These are phyloP conservation scores for Piscicola geometra DNA, from an alignment of 2,888 invertebrate species.

Conservation along the genomic window DNA sequence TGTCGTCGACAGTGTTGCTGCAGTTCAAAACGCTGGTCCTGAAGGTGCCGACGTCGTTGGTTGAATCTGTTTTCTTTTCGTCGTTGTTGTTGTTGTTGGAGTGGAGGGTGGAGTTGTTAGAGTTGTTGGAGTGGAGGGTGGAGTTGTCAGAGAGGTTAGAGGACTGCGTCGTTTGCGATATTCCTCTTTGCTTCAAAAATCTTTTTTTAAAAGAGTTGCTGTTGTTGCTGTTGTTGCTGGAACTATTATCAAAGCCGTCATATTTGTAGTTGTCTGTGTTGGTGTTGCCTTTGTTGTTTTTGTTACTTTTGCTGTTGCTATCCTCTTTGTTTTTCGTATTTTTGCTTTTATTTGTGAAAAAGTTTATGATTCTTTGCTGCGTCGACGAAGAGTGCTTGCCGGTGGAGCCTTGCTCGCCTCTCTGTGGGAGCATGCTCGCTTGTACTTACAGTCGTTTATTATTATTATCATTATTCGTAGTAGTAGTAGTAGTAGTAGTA, in stretches of 20 bases:
- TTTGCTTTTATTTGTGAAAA: no score
- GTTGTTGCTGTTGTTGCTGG: background rate
- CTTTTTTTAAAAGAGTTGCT: background rate
- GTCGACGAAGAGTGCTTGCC: conserved; percentile 4
- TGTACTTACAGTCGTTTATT: no score
- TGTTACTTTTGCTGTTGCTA: no score
- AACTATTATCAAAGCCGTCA: background rate
- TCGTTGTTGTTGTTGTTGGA: background rate
- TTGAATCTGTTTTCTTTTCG: background rate
- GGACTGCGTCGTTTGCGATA: background rate
- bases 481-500: no score
- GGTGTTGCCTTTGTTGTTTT: background rate
- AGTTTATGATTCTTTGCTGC: background rate
- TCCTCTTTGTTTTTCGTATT: no score
- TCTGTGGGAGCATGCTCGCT: no score
- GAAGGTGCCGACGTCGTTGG: background rate
- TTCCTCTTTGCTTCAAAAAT: background rate
- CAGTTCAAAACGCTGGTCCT: background rate
- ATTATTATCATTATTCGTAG: no score
- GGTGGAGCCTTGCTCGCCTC: background rate
- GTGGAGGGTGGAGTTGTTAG: background rate
- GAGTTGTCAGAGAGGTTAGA: background rate
- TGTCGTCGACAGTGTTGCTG: background rate
- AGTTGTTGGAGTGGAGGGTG: background rate
- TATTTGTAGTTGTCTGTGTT: background rate